phyloP scores from a whole-genome alignment of 2,888 invertebrate species.

The Punctoribates punctum region DNA sequence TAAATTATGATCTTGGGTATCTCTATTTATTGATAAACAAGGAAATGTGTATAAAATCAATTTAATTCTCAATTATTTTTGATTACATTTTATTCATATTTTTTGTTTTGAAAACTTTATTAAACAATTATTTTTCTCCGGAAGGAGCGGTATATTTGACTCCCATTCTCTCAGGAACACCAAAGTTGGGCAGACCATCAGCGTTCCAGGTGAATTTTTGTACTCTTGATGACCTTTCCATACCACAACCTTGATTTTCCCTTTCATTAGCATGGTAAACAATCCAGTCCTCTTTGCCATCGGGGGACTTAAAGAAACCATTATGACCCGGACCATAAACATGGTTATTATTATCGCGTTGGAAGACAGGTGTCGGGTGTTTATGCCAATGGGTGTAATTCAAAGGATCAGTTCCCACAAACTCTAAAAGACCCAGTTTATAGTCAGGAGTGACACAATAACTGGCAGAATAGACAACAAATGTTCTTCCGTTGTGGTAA shows the following conservation, averaged over 20 bases:
- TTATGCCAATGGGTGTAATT: background rate
- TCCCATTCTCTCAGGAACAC: background rate
- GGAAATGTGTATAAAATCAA: too few relatives aligned
- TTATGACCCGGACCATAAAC: background rate
- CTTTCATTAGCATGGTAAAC: background rate
- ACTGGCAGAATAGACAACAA: background rate
- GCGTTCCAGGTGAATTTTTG: background rate
- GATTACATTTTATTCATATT: too few relatives aligned
- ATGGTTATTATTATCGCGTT: background rate
- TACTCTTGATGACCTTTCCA: background rate
- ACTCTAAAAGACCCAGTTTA: background rate
- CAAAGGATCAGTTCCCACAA: background rate
- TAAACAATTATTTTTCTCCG: background rate
- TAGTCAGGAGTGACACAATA: background rate
- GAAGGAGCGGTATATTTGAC: background rate
- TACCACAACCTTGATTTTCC: background rate
- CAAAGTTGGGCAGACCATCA: background rate
- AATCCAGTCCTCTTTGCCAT: background rate
- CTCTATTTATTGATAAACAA: too few relatives aligned
- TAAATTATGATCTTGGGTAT: too few relatives aligned
- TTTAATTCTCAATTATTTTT: too few relatives aligned
- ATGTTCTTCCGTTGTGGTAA: background rate
- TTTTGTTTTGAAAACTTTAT: background rate
- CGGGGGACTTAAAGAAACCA: conserved; percentile 9
- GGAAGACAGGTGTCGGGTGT: background rate